phyloP scores from a whole-genome alignment of 2,113 vertebrate species.

The Thymallus thymallus region DNA sequence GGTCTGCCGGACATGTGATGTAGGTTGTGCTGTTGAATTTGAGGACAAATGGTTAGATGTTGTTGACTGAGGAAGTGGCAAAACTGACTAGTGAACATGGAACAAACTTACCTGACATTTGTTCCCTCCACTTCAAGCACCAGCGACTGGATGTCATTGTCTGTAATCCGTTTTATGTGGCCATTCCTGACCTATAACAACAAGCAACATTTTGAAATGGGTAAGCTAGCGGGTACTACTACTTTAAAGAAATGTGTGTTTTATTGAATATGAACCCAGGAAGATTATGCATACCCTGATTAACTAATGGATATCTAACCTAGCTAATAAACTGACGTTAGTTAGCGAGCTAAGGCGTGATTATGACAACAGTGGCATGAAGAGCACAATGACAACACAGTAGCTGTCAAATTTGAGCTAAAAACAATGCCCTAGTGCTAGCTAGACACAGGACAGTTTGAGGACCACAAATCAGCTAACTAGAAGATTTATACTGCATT shows the following conservation, averaged over 20 bases:
- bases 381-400: not conserved
- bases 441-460: too few species aligned
- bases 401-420: not conserved
- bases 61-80: too few species aligned
- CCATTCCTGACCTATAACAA: slow-evolving; percentile 88
- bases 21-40: slow-evolving; percentile 86
- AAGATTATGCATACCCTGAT: too few species aligned
- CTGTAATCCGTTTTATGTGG: slow-evolving; percentile 91
- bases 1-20: slow-evolving; percentile 96
- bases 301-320: too few species aligned
- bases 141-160: slow-evolving; percentile 93
- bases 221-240: not conserved
- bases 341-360: too few species aligned
- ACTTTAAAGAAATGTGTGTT: too few species aligned
- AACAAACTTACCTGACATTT: slow-evolving; percentile 83
- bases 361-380: too few species aligned
- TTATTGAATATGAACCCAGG: too few species aligned
- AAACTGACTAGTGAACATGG: not conserved
- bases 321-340: too few species aligned
- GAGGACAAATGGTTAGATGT: not conserved
- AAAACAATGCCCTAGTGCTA: not conserved
- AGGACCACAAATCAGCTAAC: too few species aligned
- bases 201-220: not conserved
- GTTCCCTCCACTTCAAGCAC: slow-evolving; percentile 93
- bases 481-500: too few species aligned